A percentile compares a stretch with the other conserved stretches of the same genome.
These are phyloP conservation scores for Calameuta idolon DNA, from an alignment of 2,888 invertebrate genomes.

Conservation along the genomic window DNA sequence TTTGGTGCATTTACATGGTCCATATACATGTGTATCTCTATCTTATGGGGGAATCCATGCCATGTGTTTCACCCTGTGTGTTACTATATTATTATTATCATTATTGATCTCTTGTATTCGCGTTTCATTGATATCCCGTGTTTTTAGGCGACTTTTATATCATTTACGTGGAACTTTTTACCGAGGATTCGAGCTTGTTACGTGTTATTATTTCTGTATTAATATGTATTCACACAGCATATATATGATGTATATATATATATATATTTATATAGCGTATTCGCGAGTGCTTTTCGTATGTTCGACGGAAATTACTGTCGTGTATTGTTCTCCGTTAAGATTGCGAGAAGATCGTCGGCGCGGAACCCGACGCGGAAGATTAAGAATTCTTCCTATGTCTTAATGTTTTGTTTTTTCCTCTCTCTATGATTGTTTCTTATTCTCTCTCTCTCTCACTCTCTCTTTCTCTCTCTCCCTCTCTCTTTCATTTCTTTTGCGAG, in stretches of 20 bases:
- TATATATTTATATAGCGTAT: constrained; percentile 6
- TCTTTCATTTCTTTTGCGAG: background rate
- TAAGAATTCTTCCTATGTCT: background rate
- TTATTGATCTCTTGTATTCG: background rate
- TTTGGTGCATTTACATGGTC: background rate
- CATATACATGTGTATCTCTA: background rate
- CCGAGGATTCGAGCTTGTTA: constrained; percentile 1
- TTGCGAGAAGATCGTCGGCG: background rate
- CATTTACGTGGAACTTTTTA: constrained; percentile 1
- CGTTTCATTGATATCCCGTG: background rate
- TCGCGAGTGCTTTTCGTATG: background rate
- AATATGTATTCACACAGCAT: constrained; percentile 4
- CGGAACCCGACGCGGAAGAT: background rate
- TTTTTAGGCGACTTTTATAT: background rate
- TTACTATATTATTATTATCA: constrained; percentile 5
- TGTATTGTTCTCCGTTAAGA: background rate
- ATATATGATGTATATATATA: constrained; percentile 5
- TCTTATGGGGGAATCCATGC: background rate
- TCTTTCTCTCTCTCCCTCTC: background rate
- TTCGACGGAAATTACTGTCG: background rate
- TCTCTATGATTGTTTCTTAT: background rate
- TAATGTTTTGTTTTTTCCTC: background rate
- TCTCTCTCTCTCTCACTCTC: background rate
- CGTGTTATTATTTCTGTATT: constrained; percentile 2
- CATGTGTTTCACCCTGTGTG: background rate